phyloP scores from a whole-genome alignment of 2,113 vertebrate species.

The Mystacornis crossleyi region DNA sequence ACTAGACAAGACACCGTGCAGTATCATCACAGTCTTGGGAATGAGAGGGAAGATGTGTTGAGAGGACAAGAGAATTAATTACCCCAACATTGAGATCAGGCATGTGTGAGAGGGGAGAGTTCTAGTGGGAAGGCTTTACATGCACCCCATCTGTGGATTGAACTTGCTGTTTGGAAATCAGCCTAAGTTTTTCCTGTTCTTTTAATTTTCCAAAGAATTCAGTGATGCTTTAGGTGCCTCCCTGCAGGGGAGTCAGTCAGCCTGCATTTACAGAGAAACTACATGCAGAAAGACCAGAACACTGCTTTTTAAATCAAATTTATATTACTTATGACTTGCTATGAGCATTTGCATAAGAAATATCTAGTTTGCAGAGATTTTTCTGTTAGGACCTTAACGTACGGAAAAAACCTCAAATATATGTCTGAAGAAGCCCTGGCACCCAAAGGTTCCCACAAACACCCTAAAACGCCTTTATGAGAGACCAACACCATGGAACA shows the following conservation, averaged over 20 bases:
- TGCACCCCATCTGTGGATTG: background rate
- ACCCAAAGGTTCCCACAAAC: background rate
- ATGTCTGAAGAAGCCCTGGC: background rate
- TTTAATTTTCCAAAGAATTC: background rate
- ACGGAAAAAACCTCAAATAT: background rate
- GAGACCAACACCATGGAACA: background rate
- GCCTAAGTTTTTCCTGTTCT: background rate
- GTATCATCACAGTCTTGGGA: background rate
- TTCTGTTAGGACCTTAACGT: background rate
- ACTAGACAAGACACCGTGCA: background rate
- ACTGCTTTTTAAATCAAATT: background rate
- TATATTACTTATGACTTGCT: background rate
- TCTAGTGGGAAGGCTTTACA: background rate
- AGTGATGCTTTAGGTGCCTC: background rate
- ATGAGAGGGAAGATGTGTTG: background rate
- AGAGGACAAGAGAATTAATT: background rate
- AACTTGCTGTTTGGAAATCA: background rate
- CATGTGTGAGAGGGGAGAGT: background rate
- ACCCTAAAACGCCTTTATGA: background rate
- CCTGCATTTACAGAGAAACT: background rate
- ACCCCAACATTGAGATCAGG: background rate
- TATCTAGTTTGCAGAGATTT: background rate
- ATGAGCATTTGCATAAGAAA: background rate
- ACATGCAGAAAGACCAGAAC: background rate
- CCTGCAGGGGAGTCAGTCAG: background rate